Evolutionary conservation across 2,113 vertebrate genomes (phyloP).

Genomic region (Apus apus): DNA sequence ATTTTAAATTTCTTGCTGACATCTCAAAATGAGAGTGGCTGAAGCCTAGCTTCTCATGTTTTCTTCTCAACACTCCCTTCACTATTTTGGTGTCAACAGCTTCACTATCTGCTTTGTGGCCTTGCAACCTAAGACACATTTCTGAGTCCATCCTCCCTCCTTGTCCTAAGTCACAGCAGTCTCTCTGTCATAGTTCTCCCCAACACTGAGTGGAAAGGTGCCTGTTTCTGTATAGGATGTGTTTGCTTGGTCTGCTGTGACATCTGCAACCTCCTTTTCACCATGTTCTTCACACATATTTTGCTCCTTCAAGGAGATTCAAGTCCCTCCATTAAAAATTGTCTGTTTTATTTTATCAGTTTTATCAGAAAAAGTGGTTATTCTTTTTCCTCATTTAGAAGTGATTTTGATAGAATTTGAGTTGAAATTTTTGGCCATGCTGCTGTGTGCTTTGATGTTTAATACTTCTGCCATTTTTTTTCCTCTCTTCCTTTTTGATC

Average conservation of each 20-base stretch:
- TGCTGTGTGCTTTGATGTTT: background rate
- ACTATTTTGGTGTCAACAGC: background rate
- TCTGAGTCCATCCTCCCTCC: background rate
- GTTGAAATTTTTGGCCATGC: background rate
- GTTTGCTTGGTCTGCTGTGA: background rate
- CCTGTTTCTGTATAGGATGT: background rate
- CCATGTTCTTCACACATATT: background rate
- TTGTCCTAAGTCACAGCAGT: background rate
- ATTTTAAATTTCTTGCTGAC: background rate
- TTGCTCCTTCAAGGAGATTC: background rate
- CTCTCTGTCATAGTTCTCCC: background rate
- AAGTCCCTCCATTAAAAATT: background rate
- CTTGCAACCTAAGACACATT: background rate
- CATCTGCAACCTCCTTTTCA: background rate
- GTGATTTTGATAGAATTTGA: background rate
- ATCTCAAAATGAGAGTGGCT: background rate
- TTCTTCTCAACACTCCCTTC: background rate
- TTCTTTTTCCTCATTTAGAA: background rate
- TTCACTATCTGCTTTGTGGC: background rate
- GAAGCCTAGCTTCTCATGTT: background rate
- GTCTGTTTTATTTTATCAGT: background rate
- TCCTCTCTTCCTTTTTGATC: background rate
- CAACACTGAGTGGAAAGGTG: fast-evolving
- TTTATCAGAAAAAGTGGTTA: background rate
- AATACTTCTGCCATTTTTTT: background rate